Base-by-base conservation (phyloP, 2,888 invertebrate species). In the Drosophila picticornis region DNA sequence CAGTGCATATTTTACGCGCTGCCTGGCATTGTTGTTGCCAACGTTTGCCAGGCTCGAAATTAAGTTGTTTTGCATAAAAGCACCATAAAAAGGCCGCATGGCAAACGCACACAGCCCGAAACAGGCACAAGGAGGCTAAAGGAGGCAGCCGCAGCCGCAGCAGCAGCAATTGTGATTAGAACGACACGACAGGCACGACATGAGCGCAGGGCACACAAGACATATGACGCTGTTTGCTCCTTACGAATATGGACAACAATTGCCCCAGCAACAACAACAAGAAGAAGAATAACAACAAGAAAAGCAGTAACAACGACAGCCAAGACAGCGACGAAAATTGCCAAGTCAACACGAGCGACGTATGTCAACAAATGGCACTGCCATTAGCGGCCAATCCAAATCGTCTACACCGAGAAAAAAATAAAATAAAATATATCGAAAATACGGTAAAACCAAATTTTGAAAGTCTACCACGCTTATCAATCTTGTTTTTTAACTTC, bases 41-140 rank as follows among this genome's bases (percentile, higher is more conserved):
- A 63, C 57, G 69, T 65, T 63, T 65, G 51, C 63, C 70, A 69
- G 75, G 61, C 67, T 71, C 71, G 80, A 89, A 88, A 88, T 88
- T 88, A 88, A 88, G 87, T 88, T 88, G 89, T 91, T 91, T 88
- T 91, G 89, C 91, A 91, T 90, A 91, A 91, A 91, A 90, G 83
- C 79, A 80, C 81, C 85, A 91, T 91, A 91, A 91, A 91, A 89
- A 84, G 84, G 84, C 76, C 80, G 88, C 84, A 84, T 69, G 77
- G 84, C 55, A 59, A 84, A 76, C 72, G 77, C 75, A 71, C 43
- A 71, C 40, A 66, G 64, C 53, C 53, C 19, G 53, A 64, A 66
- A 62, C 38, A 31, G 55, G 57, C 62, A 25, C 48, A 66, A 56
- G 58, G 46, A 53, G 72, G 53, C 40, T 52, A 56, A 29, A 16